Conservation (phyloP, 92 coral and sea anemone species). For the Umimayanthus chanpuru region DNA sequence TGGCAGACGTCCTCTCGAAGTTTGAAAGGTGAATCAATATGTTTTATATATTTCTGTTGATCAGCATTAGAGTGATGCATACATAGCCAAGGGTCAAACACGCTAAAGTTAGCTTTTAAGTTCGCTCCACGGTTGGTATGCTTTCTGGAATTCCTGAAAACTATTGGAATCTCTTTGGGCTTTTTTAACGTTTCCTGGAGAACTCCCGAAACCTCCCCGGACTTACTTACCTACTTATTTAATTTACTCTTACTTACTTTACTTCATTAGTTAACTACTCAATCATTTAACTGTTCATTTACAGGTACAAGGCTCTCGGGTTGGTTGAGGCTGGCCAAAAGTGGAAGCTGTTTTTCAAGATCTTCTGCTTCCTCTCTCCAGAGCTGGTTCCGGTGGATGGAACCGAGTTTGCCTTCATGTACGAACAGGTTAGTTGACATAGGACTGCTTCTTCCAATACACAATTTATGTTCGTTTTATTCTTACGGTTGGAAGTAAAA, state of each 20-base stretch:
- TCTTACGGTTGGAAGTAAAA: neutral
- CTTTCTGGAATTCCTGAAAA: too few species aligned
- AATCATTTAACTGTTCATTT: neutral
- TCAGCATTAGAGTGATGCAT: neutral
- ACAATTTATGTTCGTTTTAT: neutral
- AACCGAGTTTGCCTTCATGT: conserved; percentile 93
- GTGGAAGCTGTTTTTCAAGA: conserved; percentile 96
- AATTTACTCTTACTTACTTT: too few species aligned
- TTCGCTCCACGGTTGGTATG: too few species aligned
- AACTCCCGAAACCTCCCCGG: too few species aligned
- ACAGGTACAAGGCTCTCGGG: conserved; percentile 92
- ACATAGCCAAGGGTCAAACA: too few species aligned
- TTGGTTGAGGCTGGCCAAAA: conserved; percentile 79
- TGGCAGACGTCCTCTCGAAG: conserved; percentile 95
- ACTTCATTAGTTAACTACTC: too few species aligned
- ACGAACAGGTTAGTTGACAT: conserved; percentile 77
- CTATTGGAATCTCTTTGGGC: too few species aligned
- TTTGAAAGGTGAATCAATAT: conserved; percentile 81
- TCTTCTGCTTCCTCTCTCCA: conserved; percentile 93
- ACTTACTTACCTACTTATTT: too few species aligned
- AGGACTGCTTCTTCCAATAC: neutral
- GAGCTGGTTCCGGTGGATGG: conserved; percentile 80
- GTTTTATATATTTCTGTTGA: neutral
- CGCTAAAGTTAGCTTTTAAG: too few species aligned
- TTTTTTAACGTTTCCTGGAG: too few species aligned